Evolutionary conservation across 2,797 vertebrate species (phyloP).

Genomic region (Scomberomorus guttatus): DNA sequence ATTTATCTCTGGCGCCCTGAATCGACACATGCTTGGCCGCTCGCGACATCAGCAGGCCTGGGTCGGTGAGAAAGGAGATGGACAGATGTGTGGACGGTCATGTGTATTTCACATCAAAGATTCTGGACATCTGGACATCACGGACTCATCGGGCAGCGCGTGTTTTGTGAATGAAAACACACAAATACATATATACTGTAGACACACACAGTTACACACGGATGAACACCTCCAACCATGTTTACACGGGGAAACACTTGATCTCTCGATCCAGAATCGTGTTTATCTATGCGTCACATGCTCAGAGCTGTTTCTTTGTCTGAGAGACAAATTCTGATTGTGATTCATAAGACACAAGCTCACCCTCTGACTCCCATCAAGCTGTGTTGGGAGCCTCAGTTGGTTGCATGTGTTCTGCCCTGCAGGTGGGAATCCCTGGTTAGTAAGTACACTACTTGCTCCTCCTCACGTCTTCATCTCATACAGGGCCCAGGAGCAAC

Average conservation of each 20-base stretch:
- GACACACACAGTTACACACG: constrained; percentile 34
- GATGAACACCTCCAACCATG: constrained; percentile 32
- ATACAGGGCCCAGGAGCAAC: neutral
- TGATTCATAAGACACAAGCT: constrained; percentile 24
- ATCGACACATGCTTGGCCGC: constrained; percentile 34
- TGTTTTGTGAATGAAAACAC: neutral
- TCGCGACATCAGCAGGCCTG: constrained; percentile 41
- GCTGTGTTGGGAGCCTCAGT: constrained; percentile 12
- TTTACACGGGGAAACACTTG: constrained; percentile 40
- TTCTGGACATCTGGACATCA: constrained; percentile 63
- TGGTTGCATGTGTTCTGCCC: neutral
- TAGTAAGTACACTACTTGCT: neutral
- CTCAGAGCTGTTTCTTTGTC: constrained; percentile 14
- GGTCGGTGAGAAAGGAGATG: constrained; percentile 20
- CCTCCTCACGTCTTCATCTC: neutral
- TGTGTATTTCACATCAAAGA: constrained; percentile 60
- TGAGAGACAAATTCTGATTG: constrained; percentile 11
- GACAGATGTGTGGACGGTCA: constrained; percentile 54
- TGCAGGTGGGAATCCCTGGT: constrained; percentile 19
- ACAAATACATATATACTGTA: neutral
- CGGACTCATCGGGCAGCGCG: constrained; percentile 43
- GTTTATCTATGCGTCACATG: constrained; percentile 8
- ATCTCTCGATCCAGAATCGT: constrained; percentile 52
- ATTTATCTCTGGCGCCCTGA: constrained; percentile 60
- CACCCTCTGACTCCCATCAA: constrained; percentile 9